phyloP scores from a whole-genome alignment of 2,797 vertebrate genomes.

The Carduelis carduelis region DNA sequence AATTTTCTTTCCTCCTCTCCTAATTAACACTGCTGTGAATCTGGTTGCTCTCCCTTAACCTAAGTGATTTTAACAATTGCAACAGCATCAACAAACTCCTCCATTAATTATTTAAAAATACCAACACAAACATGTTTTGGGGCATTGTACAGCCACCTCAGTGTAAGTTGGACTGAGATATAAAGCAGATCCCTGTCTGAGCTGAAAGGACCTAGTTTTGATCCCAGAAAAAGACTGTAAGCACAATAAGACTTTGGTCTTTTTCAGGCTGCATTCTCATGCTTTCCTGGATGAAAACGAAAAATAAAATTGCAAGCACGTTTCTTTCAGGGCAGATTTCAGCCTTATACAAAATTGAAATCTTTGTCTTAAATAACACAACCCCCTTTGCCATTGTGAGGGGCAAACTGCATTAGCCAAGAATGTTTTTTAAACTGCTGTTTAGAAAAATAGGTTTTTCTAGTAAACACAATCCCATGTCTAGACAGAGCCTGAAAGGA shows the following conservation, averaged over 20 bases:
- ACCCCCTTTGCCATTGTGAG: background rate
- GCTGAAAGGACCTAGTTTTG: background rate
- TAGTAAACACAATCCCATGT: background rate
- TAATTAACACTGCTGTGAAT: background rate
- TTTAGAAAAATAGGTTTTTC: background rate
- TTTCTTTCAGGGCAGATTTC: background rate
- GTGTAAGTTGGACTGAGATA: background rate
- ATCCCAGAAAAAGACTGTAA: background rate
- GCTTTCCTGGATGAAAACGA: background rate
- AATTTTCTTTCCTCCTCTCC: background rate
- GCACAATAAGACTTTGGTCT: background rate
- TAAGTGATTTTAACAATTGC: background rate
- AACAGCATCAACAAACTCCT: background rate
- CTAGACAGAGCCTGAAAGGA: background rate
- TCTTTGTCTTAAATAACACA: background rate
- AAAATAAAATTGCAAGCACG: background rate
- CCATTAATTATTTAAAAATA: slow-evolving; percentile 12
- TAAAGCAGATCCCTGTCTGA: background rate
- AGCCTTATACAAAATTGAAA: background rate
- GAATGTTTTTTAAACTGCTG: background rate
- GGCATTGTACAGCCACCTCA: background rate
- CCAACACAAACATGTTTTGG: background rate
- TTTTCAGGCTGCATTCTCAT: background rate
- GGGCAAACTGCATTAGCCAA: background rate
- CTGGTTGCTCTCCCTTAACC: background rate